Conservation (phyloP, 2,888 invertebrate genomes). For the Pegoplata infirma region DNA sequence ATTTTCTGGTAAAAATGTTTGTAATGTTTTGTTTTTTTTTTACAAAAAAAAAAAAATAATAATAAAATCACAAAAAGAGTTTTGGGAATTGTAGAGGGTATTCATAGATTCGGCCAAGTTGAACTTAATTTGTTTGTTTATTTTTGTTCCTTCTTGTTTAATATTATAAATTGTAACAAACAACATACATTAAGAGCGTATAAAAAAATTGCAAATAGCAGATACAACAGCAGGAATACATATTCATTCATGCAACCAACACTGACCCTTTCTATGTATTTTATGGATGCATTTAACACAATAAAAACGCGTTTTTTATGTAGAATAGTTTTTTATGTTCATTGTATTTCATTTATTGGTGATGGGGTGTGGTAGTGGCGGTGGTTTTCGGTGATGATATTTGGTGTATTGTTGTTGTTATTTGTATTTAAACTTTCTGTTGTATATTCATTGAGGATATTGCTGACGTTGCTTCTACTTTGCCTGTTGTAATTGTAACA, state of each 20-base stretch:
- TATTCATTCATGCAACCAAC: neutral
- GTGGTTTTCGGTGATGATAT: constrained; percentile 44
- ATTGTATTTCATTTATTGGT: neutral
- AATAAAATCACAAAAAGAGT: too few relatives aligned
- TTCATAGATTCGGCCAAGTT: too few relatives aligned
- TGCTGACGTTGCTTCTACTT: constrained; percentile 36
- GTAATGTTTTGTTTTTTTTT: too few relatives aligned
- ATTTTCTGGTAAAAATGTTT: too few relatives aligned
- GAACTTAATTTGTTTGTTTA: too few relatives aligned
- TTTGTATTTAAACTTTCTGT: constrained; percentile 37
- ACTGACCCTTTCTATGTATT: constrained; percentile 14
- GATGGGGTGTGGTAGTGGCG: constrained; percentile 1
- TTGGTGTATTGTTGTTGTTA: constrained; percentile 24
- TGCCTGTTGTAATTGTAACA: constrained; percentile 27
- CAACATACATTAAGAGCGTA: too few relatives aligned
- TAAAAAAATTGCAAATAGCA: neutral
- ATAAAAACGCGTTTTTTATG: constrained; percentile 17
- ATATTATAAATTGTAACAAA: neutral
- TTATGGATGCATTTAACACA: constrained; percentile 11
- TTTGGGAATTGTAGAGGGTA: too few relatives aligned
- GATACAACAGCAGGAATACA: neutral
- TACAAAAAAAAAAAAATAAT: too few relatives aligned
- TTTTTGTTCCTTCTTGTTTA: too few relatives aligned
- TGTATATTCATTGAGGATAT: constrained; percentile 35
- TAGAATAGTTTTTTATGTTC: constrained; percentile 19